Evolutionary conservation across 2,888 invertebrate genomes (phyloP).

Genomic region (Dynastes tityus): DNA sequence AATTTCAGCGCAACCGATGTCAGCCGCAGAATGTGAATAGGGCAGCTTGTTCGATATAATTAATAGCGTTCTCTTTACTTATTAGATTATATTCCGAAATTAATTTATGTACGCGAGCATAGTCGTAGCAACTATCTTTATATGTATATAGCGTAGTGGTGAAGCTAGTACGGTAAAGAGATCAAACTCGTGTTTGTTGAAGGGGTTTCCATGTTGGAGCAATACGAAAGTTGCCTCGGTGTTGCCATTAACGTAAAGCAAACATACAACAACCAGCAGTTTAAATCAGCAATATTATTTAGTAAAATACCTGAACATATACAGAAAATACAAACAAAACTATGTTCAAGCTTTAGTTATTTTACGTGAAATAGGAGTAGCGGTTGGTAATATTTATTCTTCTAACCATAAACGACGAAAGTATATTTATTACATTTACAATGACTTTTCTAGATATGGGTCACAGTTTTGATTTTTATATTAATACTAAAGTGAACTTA

Average conservation of each 20-base stretch:
- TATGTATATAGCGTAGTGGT: constrained; percentile 1
- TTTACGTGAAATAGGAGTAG: no score
- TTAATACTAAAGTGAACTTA: no score
- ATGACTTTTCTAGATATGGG: no score
- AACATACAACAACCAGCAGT: not conserved
- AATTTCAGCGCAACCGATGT: constrained; percentile 20
- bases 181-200: constrained; percentile 2
- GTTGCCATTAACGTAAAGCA: not conserved
- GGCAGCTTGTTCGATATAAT: constrained; percentile 18
- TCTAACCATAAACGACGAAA: no score
- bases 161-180: not conserved
- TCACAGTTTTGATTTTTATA: no score
- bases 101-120: constrained; percentile 19
- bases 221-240: not conserved
- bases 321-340: no score
- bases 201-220: not conserved
- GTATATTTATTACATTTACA: no score
- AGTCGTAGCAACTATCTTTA: constrained; percentile 4
- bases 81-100: constrained; percentile 17
- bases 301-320: not conserved
- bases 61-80: constrained; percentile 21
- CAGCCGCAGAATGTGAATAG: constrained; percentile 6
- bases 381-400: no score
- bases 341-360: no score
- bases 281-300: not conserved